Base-by-base conservation (phyloP, 2,888 invertebrate genomes). In the Iselma pallidipennis region DNA sequence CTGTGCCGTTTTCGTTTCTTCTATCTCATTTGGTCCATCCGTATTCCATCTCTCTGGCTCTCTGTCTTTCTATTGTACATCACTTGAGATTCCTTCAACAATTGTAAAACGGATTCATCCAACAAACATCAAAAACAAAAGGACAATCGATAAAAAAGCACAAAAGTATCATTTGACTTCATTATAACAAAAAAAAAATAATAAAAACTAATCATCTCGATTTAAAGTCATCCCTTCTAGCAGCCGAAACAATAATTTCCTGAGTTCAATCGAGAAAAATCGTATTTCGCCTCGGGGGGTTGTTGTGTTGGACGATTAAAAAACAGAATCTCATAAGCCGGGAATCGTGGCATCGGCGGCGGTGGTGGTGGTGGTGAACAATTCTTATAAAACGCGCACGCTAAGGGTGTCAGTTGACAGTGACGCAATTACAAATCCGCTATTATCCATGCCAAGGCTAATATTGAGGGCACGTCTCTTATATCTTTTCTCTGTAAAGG, bases 381-480 rank as follows among this genome's bases (percentile, higher is more conserved):
- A 29, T 29, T 29, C 33, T n/a, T 33, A 33, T 45, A 45, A 21
- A 21, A 37, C 16, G 9, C 16, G 37, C 37, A 16, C 37, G 16
- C 37, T 6, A 19, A n/a, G 51, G 52, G 52, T 49, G 48, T 50
- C 62, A 55, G 51, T 51, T 63, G 63, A 63, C 63, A 63, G 63
- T 49, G 63, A 63, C 60, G 63, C 60, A 64, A 64, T 64, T 64
- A 64, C 60, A 60, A 60, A 64, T 64, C 57, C 45, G 25, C 50
- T 51, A 60, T 59, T 60, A 57, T 57, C 59, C 53, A 33, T 57
- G 53, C 55, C 55, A 59, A 52, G 59, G 55, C 59, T 59, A 56
- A 31, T 51, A 29, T 55, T 59, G 52, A 55, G 59, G 63, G 52
- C 45, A 45, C 45, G 45, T 45, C 21, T 45, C 10, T 19, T 19